Conservation (phyloP, 2,888 invertebrate species). For the Rotaria socialis region DNA sequence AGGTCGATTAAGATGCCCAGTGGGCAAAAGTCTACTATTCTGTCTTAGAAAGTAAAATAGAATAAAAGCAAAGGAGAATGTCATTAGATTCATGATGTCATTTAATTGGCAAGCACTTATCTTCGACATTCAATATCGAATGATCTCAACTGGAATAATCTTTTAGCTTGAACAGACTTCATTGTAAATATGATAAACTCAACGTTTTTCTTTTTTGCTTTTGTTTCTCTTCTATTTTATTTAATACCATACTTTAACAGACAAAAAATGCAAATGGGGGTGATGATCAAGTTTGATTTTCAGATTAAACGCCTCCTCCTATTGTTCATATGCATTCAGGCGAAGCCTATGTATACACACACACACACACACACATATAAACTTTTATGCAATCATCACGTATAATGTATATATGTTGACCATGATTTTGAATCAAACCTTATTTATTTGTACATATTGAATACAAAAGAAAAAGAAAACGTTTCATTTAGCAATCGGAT, state of each 20-base stretch:
- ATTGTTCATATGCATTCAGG: conserved; percentile 4
- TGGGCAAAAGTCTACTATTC: background rate
- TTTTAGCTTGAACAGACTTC: background rate
- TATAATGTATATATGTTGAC: background rate
- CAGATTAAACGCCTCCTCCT: conserved; percentile 29
- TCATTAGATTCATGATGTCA: background rate
- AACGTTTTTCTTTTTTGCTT: background rate
- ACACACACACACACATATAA: conserved; percentile 4
- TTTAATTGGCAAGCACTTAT: conserved; percentile 12
- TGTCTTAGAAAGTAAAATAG: background rate
- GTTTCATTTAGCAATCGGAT: conserved; percentile 27
- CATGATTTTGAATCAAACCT: conserved; percentile 15
- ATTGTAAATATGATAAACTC: conserved; percentile 9
- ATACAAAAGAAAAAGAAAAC: background rate
- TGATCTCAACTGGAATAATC: conserved; percentile 1
- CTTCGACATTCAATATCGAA: background rate
- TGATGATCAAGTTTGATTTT: conserved; percentile 29
- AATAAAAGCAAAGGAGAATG: background rate
- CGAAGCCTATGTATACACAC: conserved; percentile 15
- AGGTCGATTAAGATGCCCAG: background rate
- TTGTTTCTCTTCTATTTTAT: background rate
- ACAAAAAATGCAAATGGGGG: background rate
- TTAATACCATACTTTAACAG: conserved; percentile 2
- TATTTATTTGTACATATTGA: background rate
- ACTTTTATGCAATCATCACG: conserved; percentile 32